Evolutionary conservation across 2,888 invertebrate genomes (phyloP).

Genomic region (Tenthredo notha): DNA sequence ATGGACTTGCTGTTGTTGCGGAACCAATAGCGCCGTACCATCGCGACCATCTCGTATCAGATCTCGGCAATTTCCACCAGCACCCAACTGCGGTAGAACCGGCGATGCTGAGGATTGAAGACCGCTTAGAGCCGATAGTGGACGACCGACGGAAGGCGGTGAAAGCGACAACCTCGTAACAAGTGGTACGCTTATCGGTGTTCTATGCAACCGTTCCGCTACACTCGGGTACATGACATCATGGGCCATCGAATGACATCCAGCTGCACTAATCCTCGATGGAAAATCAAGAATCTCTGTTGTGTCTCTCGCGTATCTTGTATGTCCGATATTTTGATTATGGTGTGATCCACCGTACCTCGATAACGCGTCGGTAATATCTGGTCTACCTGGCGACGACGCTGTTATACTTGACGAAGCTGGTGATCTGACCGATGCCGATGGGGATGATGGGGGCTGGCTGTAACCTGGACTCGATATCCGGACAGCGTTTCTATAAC

Average conservation of each 20-base stretch:
- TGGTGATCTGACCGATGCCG: constrained; percentile 73
- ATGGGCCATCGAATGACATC: constrained; percentile 50
- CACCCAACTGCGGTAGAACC: constrained; percentile 65
- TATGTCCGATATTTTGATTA: constrained; percentile 27
- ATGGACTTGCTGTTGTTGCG: constrained; percentile 65
- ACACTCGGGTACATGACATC: constrained; percentile 71
- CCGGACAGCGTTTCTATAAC: constrained; percentile 62
- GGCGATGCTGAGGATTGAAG: constrained; percentile 67
- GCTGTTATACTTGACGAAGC: constrained; percentile 74
- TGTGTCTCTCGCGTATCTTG: constrained; percentile 61
- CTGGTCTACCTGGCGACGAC: constrained; percentile 73
- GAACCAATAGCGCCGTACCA: constrained; percentile 60
- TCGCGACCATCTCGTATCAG: constrained; percentile 8
- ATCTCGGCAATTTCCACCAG: constrained; percentile 64
- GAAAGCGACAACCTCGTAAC: constrained; percentile 75
- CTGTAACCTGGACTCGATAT: constrained; percentile 70
- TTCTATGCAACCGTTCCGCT: constrained; percentile 69
- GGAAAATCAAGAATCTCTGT: constrained; percentile 66
- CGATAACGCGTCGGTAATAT: constrained; percentile 65
- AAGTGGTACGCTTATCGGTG: constrained; percentile 72
- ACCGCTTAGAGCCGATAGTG: constrained; percentile 75
- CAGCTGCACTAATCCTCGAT: constrained; percentile 61
- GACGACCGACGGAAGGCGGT: constrained; percentile 73
- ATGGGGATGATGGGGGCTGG: constrained; percentile 72
- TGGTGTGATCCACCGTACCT: constrained; percentile 61